phyloP scores from a whole-genome alignment of 2,113 vertebrate species.

The Strix aluco region DNA sequence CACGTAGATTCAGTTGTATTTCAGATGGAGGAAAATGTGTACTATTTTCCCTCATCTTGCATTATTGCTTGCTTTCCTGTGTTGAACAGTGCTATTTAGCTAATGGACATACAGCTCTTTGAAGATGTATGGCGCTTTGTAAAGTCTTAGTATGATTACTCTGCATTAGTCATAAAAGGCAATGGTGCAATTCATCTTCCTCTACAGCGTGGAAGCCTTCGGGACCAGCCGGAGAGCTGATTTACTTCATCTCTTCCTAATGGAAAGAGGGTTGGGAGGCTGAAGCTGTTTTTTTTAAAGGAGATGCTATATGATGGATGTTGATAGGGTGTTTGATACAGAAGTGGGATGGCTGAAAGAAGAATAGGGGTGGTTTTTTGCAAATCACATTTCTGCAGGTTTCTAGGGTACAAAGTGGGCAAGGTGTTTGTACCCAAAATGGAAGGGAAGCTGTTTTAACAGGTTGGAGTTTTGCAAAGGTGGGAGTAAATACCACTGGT shows the following conservation, averaged over 20 bases:
- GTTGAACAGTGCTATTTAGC: not conserved
- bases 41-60: rapidly evolving
- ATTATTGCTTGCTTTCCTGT: not conserved
- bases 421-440: not conserved
- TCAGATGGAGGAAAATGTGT: not conserved
- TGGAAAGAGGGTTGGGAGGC: not conserved
- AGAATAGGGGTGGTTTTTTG: not conserved
- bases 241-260: not conserved
- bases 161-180: not conserved
- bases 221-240: not conserved
- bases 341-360: not conserved
- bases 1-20: rapidly evolving
- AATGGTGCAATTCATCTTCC: not conserved
- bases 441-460: not conserved
- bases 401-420: not conserved
- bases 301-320: not conserved
- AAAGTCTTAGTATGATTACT: not conserved
- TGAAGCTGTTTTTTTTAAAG: not conserved
- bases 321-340: not conserved
- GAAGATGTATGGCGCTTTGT: conserved; percentile 4
- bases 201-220: not conserved
- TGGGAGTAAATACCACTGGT: not conserved
- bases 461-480: not conserved
- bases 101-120: not conserved
- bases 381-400: not conserved